Percentiles rank a stretch among this genome's conserved stretches.
Evolutionary conservation across 1,140 invertebrate genomes (phyloP).

Genomic region (Drosophila ambigua): DNA sequence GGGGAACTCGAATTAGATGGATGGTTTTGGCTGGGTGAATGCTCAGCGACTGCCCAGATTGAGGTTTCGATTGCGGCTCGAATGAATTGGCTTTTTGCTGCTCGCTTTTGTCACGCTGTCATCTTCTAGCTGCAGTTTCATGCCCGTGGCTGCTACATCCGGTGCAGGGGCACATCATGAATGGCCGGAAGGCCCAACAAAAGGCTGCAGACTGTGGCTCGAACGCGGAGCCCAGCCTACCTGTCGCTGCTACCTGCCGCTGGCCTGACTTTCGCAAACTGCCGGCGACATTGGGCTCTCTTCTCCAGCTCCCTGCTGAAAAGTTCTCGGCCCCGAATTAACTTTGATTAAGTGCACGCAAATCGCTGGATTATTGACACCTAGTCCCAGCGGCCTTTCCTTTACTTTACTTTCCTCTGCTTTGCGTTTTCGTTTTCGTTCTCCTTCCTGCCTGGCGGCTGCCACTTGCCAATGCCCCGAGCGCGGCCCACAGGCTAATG

Average conservation of each 20-base stretch:
- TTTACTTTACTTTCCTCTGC: no score
- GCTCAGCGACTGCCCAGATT: slow-evolving; percentile 2
- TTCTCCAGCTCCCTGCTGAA: not conserved
- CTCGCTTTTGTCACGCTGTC: no score
- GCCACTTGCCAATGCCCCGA: no score
- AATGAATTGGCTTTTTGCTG: no score
- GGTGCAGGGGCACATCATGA: slow-evolving; percentile 42
- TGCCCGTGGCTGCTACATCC: slow-evolving; percentile 50
- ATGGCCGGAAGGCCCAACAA: slow-evolving; percentile 61
- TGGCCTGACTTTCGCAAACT: slow-evolving; percentile 54
- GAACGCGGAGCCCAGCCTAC: slow-evolving; percentile 2
- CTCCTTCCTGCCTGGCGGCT: no score
- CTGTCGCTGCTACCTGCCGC: slow-evolving; percentile 48
- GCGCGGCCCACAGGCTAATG: slow-evolving; percentile 24
- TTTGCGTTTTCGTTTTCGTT: no score
- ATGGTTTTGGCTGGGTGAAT: not conserved
- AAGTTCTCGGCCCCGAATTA: slow-evolving; percentile 46
- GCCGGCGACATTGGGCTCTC: not conserved
- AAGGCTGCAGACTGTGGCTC: slow-evolving; percentile 11
- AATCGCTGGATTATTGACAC: slow-evolving; percentile 79
- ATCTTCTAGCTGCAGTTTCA: slow-evolving; percentile 6
- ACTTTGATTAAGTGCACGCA: slow-evolving; percentile 75
- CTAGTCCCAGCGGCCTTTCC: slow-evolving; percentile 29
- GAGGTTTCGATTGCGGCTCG: not conserved
- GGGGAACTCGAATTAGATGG: no score